These are phyloP conservation scores for Mantis religiosa DNA, from an alignment of 2,888 invertebrate genomes.

Conservation along the genomic window DNA sequence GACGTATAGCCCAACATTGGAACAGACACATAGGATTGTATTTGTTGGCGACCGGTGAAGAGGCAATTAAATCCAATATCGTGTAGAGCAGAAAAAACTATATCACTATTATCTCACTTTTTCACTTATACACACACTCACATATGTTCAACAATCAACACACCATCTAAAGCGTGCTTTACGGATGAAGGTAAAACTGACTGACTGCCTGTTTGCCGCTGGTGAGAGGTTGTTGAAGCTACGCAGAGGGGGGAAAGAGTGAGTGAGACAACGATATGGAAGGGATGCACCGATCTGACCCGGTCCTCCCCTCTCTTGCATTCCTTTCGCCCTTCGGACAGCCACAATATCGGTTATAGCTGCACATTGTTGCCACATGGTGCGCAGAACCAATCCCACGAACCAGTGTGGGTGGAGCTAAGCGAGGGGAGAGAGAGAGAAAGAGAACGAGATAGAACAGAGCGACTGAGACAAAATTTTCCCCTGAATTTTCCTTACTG, in stretches of 20 bases:
- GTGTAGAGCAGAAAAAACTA: neutral
- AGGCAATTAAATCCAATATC: conserved; percentile 1
- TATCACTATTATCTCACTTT: conserved; percentile 3
- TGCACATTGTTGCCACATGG: conserved; percentile 42
- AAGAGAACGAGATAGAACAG: neutral
- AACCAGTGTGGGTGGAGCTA: conserved; percentile 29
- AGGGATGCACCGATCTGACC: conserved; percentile 30
- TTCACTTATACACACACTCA: conserved; percentile 3
- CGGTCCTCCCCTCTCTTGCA: conserved; percentile 29
- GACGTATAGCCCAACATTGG: conserved; percentile 66
- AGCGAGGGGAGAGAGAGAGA: neutral
- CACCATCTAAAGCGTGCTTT: neutral
- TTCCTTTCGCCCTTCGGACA: conserved; percentile 35
- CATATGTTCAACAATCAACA: neutral
- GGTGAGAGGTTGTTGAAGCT: conserved; percentile 30
- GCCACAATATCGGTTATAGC: conserved; percentile 52
- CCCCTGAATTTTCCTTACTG: neutral
- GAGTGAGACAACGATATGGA: neutral
- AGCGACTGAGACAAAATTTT: neutral
- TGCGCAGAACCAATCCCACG: conserved; percentile 20
- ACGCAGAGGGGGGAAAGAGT: neutral
- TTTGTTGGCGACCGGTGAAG: neutral
- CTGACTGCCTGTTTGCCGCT: conserved; percentile 13
- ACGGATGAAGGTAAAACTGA: conserved; percentile 30
- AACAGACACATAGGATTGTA: conserved; percentile 50